These are phyloP conservation scores for Coremacera marginata DNA, from an alignment of 2,888 invertebrate species.

Conservation along the genomic window DNA sequence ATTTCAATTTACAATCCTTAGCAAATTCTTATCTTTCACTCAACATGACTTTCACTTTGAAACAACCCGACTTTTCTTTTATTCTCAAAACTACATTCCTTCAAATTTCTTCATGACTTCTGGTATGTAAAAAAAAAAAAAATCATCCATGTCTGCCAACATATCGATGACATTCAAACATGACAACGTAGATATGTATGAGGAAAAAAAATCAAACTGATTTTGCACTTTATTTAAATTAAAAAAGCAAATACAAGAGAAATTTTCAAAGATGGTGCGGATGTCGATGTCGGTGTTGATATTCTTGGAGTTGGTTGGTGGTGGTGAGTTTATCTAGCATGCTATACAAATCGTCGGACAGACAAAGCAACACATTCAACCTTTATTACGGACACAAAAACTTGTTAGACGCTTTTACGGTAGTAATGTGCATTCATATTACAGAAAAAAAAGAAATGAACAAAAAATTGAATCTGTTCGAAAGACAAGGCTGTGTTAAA, in stretches of 20 bases:
- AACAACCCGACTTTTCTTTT: neutral
- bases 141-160: neutral
- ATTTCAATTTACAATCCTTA: no score
- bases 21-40: no score
- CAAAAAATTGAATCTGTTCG: neutral
- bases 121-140: neutral
- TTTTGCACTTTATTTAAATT: conserved; percentile 22
- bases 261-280: neutral
- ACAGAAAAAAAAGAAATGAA: neutral
- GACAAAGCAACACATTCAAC: neutral
- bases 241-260: neutral
- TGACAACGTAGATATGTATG: neutral
- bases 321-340: neutral
- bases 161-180: conserved; percentile 4
- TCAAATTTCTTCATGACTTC: conserved; percentile 9
- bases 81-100: neutral
- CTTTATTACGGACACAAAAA: neutral
- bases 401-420: neutral
- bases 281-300: neutral
- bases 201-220: neutral
- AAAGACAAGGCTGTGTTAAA: conserved; percentile 15
- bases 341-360: neutral
- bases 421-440: neutral
- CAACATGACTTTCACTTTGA: conserved; percentile 10
- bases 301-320: neutral